These are phyloP conservation scores for Palythoa grandiflora DNA, from an alignment of 92 coral and sea anemone species.

Conservation along the genomic window DNA sequence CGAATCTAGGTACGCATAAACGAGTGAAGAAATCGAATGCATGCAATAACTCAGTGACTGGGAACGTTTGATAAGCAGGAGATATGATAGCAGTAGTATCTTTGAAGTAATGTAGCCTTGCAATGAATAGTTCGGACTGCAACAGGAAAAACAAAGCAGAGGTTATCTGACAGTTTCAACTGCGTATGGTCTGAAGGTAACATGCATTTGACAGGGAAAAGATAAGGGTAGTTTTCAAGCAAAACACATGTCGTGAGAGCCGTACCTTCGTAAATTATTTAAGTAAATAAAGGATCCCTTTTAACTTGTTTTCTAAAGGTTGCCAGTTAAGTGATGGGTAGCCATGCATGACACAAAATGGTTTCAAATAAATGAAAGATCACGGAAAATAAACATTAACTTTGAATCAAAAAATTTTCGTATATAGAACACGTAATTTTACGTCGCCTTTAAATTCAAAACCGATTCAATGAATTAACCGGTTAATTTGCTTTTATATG, in stretches of 20 bases:
- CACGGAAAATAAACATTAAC: too few species aligned
- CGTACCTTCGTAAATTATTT: not conserved
- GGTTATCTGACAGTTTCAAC: slow-evolving; percentile 12
- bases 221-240: slow-evolving; percentile 3
- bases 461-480: too few species aligned
- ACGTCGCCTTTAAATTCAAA: too few species aligned
- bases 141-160: not conserved
- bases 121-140: not conserved
- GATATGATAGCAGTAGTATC: not conserved
- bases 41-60: not conserved
- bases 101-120: not conserved
- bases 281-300: not conserved
- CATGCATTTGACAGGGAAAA: slow-evolving; percentile 4
- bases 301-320: too few species aligned
- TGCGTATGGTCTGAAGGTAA: slow-evolving; percentile 27
- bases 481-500: too few species aligned
- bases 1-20: not conserved
- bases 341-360: too few species aligned
- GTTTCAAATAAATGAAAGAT: too few species aligned
- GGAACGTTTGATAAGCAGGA: not conserved
- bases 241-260: not conserved
- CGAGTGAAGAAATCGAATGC: too few species aligned
- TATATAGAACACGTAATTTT: too few species aligned
- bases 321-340: too few species aligned
- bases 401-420: too few species aligned